Evolutionary conservation across 2,113 vertebrate genomes (phyloP).

Genomic region (Orthonyx spaldingii): DNA sequence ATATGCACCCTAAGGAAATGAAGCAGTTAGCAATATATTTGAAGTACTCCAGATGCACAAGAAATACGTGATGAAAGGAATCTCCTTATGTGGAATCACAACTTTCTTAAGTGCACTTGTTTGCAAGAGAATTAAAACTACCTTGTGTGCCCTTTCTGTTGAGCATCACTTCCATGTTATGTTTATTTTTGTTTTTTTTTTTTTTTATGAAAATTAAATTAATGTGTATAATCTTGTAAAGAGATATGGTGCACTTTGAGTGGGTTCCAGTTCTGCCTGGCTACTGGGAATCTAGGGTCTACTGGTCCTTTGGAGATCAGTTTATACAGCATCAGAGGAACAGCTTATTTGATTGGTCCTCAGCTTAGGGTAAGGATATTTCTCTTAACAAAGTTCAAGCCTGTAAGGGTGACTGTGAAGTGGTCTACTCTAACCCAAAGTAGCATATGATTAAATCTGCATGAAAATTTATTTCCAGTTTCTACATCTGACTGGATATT

Average conservation of each 20-base stretch:
- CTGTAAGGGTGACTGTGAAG: not conserved
- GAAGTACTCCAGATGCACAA: not conserved
- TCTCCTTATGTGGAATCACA: not conserved
- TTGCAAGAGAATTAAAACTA: not conserved
- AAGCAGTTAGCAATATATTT: rapidly evolving
- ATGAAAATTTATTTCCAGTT: not conserved
- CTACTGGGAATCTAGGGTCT: not conserved
- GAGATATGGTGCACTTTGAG: not conserved
- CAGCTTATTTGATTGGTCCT: not conserved
- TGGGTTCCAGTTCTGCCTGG: not conserved
- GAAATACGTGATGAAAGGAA: not conserved
- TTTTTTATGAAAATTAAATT: not conserved
- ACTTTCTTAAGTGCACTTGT: not conserved
- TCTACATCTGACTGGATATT: not conserved
- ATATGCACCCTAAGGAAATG: not conserved
- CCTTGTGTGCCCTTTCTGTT: not conserved
- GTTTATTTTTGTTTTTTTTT: not conserved
- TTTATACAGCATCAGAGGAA: not conserved
- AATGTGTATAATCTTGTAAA: not conserved
- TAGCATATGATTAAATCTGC: not conserved
- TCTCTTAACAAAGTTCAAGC: not conserved
- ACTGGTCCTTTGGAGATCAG: not conserved
- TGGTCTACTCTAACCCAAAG: not conserved
- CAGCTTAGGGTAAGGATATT: not conserved
- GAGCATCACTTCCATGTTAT: not conserved